Conservation (phyloP, 2,888 invertebrate species). For the Eupsilia transversa region DNA sequence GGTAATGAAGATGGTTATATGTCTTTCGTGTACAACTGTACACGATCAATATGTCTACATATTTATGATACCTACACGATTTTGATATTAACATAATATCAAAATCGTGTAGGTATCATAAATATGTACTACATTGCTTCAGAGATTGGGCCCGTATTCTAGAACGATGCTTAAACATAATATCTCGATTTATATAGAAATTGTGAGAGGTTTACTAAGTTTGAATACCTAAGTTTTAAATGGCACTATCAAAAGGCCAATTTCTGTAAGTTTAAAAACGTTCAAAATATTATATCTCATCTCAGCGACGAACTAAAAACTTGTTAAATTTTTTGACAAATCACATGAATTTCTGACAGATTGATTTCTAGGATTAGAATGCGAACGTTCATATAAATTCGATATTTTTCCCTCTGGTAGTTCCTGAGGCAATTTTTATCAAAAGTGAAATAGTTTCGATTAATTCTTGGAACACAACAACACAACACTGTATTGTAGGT, state of each 20-base stretch:
- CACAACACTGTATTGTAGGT: background rate
- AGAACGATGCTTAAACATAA: background rate
- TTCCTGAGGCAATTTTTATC: background rate
- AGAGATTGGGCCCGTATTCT: background rate
- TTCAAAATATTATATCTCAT: background rate
- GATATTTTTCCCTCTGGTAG: background rate
- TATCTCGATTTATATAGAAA: background rate
- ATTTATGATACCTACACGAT: constrained; percentile 7
- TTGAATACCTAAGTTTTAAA: background rate
- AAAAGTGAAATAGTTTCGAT: background rate
- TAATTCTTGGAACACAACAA: constrained; percentile 2
- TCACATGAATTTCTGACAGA: background rate
- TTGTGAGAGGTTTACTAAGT: background rate
- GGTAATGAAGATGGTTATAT: constrained; percentile 7
- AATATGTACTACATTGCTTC: background rate
- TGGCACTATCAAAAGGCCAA: background rate
- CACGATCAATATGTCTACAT: constrained; percentile 6
- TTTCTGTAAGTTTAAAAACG: background rate
- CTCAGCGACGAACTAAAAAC: background rate
- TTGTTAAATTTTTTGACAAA: background rate
- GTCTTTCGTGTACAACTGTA: constrained; percentile 35
- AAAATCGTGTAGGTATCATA: too few relatives aligned
- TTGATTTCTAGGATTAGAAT: background rate
- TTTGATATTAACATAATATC: too few relatives aligned
- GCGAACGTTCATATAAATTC: background rate